A percentile compares a stretch with the other conserved stretches of the same genome.
These are phyloP conservation scores for Leptura quadrifasciata DNA, from an alignment of 2,888 invertebrate genomes.

Conservation along the genomic window DNA sequence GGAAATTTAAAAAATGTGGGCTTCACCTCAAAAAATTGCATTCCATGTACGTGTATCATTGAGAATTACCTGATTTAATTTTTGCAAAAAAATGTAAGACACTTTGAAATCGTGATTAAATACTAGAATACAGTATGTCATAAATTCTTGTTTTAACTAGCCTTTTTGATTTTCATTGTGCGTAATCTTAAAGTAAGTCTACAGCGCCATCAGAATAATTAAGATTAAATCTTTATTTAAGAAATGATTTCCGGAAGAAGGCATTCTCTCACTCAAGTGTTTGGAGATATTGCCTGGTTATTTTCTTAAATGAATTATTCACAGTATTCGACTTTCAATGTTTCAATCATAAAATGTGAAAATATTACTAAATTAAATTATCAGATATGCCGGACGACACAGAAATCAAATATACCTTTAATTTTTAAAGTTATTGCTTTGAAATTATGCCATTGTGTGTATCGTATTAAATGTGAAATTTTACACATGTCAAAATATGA, in stretches of 20 bases:
- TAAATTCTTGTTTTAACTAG: neutral
- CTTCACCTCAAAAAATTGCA: too few species aligned
- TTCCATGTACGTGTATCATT: too few species aligned
- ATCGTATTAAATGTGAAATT: too few species aligned
- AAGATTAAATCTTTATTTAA: conserved; percentile 22
- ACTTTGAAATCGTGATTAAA: neutral
- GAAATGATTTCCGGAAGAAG: neutral
- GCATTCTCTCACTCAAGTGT: too few species aligned
- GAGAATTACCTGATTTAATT: too few species aligned
- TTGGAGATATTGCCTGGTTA: neutral
- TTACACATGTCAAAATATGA: too few species aligned
- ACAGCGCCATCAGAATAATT: conserved; percentile 17
- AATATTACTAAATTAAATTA: neutral
- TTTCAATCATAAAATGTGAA: neutral
- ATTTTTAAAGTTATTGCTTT: too few species aligned
- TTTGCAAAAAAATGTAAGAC: too few species aligned
- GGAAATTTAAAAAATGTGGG: too few species aligned
- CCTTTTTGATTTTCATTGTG: neutral
- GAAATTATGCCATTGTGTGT: too few species aligned
- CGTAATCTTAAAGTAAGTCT: neutral
- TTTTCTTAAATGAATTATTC: neutral
- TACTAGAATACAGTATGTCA: neutral
- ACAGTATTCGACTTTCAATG: neutral
- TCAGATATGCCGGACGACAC: too few species aligned
- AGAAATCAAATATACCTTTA: too few species aligned